Conservation (phyloP, 2,113 vertebrate species). For the Calyptommatus sinebrachiatus region DNA sequence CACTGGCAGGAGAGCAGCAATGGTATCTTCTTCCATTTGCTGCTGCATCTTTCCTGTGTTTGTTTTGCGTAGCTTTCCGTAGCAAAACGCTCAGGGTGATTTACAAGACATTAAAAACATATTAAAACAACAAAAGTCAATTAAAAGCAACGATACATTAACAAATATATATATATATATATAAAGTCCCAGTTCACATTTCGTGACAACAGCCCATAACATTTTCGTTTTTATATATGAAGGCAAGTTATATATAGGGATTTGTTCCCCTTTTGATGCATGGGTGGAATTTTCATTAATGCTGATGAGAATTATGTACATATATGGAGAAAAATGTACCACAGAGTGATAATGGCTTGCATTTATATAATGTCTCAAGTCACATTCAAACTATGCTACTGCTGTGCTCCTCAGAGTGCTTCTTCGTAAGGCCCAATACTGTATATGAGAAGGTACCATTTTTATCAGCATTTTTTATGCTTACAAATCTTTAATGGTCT, state of each 20-base stretch:
- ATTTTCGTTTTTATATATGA: conserved; percentile 5
- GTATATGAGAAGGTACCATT: conserved; percentile 4
- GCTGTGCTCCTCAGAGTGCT: conserved; percentile 67
- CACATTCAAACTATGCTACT: conserved; percentile 65
- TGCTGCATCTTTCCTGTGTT: neutral
- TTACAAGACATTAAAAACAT: no score
- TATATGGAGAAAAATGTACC: conserved; percentile 67
- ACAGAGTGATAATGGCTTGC: conserved; percentile 68
- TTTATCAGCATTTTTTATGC: neutral
- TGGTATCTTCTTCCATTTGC: neutral
- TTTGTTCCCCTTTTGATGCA: conserved; percentile 50
- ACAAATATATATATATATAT: neutral
- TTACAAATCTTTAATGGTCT: conserved; percentile 9
- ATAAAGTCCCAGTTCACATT: neutral
- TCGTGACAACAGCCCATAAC: neutral
- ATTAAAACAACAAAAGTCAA: no score
- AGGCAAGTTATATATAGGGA: neutral
- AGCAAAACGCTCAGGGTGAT: no score
- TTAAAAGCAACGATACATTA: no score
- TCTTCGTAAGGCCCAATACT: conserved; percentile 62
- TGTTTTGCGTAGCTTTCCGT: no score
- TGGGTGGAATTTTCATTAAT: conserved; percentile 60
- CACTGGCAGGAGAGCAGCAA: neutral
- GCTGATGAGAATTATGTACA: conserved; percentile 62
- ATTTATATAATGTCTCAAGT: conserved; percentile 64